Evolutionary conservation across 1,140 invertebrate species (phyloP).

Genomic region (Chironomus tepperi): DNA sequence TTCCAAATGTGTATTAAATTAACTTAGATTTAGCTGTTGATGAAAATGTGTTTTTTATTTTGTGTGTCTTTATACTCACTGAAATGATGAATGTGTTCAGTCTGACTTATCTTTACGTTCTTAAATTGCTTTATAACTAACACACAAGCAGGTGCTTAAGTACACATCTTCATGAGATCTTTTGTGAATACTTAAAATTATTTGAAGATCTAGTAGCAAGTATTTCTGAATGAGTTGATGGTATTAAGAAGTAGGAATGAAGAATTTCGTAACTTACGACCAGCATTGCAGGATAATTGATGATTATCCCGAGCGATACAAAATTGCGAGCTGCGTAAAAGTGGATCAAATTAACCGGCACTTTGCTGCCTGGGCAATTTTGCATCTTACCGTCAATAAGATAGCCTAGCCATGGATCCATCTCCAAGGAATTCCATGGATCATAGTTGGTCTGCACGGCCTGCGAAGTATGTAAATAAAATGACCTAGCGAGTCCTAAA

Average conservation of each 20-base stretch:
- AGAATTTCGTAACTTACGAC: not conserved
- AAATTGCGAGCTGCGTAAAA: too few species aligned
- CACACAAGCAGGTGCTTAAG: not conserved
- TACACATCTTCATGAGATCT: not conserved
- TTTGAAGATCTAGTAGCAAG: not conserved
- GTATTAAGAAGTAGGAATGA: not conserved
- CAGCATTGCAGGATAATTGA: too few species aligned
- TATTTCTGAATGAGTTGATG: not conserved
- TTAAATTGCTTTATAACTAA: not conserved
- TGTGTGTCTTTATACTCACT: not conserved
- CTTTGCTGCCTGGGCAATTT: too few species aligned
- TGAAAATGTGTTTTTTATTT: constrained; percentile 4
- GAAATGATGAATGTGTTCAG: not conserved
- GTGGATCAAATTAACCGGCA: too few species aligned
- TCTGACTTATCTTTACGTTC: too few species aligned
- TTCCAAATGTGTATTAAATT: too few species aligned
- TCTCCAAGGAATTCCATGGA: not conserved
- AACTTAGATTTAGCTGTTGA: not conserved
- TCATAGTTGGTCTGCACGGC: not conserved
- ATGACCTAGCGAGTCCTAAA: too few species aligned
- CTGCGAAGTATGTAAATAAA: not conserved
- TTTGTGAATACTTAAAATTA: not conserved
- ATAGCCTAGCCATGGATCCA: not conserved
- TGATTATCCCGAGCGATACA: too few species aligned
- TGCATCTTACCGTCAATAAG: not conserved